Percentiles rank a stretch among this genome's conserved stretches.
phyloP scores from a whole-genome alignment of 2,113 vertebrate genomes.

The Ciconia stormi region DNA sequence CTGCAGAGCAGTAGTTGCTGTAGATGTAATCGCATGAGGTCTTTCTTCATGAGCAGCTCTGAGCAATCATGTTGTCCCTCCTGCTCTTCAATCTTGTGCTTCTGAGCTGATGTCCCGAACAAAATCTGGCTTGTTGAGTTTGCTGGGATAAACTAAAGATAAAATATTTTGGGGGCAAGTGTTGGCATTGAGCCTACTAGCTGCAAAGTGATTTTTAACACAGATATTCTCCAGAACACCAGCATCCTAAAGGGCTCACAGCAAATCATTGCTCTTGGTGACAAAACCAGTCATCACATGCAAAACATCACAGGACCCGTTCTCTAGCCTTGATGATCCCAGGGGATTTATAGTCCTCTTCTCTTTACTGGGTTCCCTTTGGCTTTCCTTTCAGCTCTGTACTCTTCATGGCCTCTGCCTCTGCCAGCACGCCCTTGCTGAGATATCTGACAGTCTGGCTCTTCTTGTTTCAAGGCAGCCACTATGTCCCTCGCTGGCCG shows the following conservation, averaged over 20 bases:
- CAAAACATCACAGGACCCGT: neutral
- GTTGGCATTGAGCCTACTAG: neutral
- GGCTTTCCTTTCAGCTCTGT: neutral
- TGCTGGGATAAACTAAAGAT: neutral
- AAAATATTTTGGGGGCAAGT: neutral
- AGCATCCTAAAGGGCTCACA: neutral
- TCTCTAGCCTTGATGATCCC: neutral
- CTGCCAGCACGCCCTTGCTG: neutral
- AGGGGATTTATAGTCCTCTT: neutral
- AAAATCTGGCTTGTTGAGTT: neutral
- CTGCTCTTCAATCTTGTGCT: neutral
- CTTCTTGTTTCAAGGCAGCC: neutral
- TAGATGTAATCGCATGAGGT: rapidly evolving
- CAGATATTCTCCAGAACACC: neutral
- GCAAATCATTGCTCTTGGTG: neutral
- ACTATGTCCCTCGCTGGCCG: rapidly evolving
- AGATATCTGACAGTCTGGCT: neutral
- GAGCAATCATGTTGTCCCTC: neutral
- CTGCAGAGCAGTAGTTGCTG: neutral
- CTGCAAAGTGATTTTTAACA: neutral
- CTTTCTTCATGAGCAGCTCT: neutral
- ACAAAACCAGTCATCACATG: neutral
- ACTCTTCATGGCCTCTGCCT: neutral
- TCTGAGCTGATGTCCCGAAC: neutral
- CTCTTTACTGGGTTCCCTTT: rapidly evolving